Percentiles rank a stretch among this genome's conserved stretches.
Conservation (phyloP, 2,888 invertebrate species). For the Harpalus rufipes region DNA sequence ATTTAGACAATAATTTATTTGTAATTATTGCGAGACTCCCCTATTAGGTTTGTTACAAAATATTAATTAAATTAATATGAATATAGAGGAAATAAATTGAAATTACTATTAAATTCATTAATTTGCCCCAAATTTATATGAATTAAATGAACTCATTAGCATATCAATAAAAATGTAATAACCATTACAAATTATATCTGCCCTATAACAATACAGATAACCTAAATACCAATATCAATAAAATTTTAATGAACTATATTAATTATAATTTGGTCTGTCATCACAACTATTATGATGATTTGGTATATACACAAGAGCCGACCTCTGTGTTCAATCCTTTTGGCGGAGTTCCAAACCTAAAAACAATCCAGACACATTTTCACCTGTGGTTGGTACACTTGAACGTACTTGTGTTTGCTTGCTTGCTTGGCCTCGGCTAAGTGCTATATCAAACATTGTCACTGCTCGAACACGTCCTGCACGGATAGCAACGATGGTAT, state of each 20-base stretch:
- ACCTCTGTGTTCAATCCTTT: neutral
- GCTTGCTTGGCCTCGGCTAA: constrained; percentile 1
- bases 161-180: neutral
- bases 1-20: no score
- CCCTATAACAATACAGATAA: neutral
- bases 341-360: neutral
- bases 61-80: neutral
- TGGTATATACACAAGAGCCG: neutral
- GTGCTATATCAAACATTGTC: constrained; percentile 45
- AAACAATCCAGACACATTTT: constrained; percentile 17
- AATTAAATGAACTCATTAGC: constrained; percentile 3
- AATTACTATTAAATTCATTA: neutral
- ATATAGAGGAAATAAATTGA: neutral
- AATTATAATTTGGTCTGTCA: neutral
- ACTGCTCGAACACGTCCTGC: constrained; percentile 11
- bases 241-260: neutral
- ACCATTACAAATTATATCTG: neutral
- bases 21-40: no score
- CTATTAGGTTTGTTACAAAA: neutral
- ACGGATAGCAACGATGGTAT: constrained; percentile 7
- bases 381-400: constrained; percentile 18
- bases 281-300: neutral
- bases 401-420: no score
- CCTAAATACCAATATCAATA: neutral
- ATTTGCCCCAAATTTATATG: neutral